phyloP scores from a whole-genome alignment of 2,888 invertebrate genomes.

The Lysandra coridon region DNA sequence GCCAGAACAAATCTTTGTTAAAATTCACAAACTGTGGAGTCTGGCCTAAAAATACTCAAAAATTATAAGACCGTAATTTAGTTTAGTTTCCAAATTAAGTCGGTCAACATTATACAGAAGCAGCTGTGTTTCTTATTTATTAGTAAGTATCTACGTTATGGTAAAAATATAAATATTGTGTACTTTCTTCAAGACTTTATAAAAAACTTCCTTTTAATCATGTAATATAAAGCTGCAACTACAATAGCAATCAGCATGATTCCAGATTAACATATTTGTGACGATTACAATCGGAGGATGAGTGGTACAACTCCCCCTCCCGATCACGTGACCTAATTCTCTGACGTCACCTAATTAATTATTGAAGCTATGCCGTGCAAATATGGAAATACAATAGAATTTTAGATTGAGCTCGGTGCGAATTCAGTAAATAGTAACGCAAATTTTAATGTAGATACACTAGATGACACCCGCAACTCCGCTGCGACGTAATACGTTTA shows the following conservation, averaged over 20 bases:
- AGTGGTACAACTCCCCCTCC: not conserved
- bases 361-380: not conserved
- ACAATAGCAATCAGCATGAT: not conserved
- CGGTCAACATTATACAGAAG: too few species aligned
- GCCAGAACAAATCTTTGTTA: not conserved
- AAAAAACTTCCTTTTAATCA: too few species aligned
- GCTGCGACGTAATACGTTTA: not conserved
- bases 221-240: too few species aligned
- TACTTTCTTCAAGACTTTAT: too few species aligned
- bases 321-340: conserved; percentile 1
- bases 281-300: not conserved
- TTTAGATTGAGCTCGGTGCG: not conserved
- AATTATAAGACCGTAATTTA: too few species aligned
- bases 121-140: too few species aligned
- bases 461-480: too few species aligned
- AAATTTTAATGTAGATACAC: not conserved
- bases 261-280: not conserved
- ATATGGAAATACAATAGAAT: conserved; percentile 19
- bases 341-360: conserved; percentile 8
- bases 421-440: not conserved
- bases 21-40: too few species aligned
- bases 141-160: too few species aligned
- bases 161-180: too few species aligned
- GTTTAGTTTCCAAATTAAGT: too few species aligned
- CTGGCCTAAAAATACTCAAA: too few species aligned